These are phyloP conservation scores for Agapostemon virescens DNA, from an alignment of 2,888 invertebrate genomes.

Conservation along the genomic window DNA sequence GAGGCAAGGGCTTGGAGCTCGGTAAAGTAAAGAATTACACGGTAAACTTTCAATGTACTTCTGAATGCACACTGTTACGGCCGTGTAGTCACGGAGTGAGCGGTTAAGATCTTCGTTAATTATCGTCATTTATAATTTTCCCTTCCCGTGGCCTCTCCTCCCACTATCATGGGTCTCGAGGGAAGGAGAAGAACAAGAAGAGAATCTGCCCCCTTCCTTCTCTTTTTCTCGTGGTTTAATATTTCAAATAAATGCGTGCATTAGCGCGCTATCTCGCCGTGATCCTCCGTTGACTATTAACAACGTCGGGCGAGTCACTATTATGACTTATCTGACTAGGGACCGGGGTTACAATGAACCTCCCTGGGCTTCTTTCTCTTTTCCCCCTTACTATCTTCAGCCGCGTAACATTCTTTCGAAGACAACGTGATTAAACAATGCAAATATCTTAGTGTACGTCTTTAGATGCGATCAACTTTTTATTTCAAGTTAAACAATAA, in stretches of 20 bases:
- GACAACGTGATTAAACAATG: constrained; percentile 67
- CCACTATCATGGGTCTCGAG: constrained; percentile 37
- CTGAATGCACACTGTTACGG: constrained; percentile 57
- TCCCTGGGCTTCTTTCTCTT: constrained; percentile 53
- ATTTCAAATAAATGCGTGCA: constrained; percentile 80
- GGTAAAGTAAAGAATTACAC: constrained; percentile 36
- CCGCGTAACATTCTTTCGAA: constrained; percentile 57
- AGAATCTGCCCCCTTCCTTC: constrained; percentile 57
- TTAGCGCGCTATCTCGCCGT: constrained; percentile 78
- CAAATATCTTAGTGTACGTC: constrained; percentile 6
- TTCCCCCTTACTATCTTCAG: constrained; percentile 20
- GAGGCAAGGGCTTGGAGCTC: background rate
- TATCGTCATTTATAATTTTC: constrained; percentile 78
- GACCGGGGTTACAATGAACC: constrained; percentile 64
- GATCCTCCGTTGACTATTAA: constrained; percentile 79
- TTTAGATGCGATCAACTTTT: background rate
- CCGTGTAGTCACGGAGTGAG: constrained; percentile 74
- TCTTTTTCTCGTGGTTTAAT: constrained; percentile 74
- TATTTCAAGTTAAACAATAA: too few relatives aligned
- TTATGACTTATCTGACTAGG: constrained; percentile 77
- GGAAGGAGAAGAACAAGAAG: constrained; percentile 55
- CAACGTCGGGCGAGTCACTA: constrained; percentile 76
- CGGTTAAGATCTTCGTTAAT: constrained; percentile 77
- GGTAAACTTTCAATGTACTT: constrained; percentile 39
- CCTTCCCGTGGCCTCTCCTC: constrained; percentile 57